These are phyloP conservation scores for Porites rus DNA, from an alignment of 92 coral and sea anemone genomes.

Conservation along the genomic window DNA sequence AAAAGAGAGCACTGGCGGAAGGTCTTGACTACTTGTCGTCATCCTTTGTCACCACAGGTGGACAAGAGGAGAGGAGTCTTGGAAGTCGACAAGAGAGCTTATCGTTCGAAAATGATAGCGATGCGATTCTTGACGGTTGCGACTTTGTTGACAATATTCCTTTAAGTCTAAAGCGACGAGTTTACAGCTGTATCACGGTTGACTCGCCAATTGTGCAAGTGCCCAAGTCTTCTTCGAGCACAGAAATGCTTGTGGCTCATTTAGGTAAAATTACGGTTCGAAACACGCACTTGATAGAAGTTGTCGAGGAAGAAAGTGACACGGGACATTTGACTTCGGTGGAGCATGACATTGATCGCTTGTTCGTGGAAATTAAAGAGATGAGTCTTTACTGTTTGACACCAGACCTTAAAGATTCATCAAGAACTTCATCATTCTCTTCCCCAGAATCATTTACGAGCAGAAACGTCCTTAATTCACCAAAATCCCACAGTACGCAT, in stretches of 20 bases:
- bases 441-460: conserved; percentile 56
- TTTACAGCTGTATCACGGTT: conserved; percentile 79
- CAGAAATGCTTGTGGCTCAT: conserved; percentile 90
- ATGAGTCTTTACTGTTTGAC: conserved; percentile 90
- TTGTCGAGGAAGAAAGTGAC: conserved; percentile 53
- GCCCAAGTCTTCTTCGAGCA: conserved; percentile 84
- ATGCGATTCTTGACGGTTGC: conserved; percentile 62
- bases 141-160: conserved; percentile 69
- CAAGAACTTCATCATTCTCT: conserved; percentile 47
- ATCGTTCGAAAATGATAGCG: conserved; percentile 69
- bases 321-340: conserved; percentile 39
- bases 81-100: conserved; percentile 85
- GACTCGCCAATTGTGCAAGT: conserved; percentile 92
- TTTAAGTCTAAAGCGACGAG: conserved; percentile 68
- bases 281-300: conserved; percentile 89
- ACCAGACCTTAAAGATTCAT: conserved; percentile 39
- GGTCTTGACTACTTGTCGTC: conserved; percentile 93
- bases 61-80: conserved; percentile 55
- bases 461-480: conserved; percentile 24
- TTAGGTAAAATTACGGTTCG: conserved; percentile 84
- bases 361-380: conserved; percentile 87
- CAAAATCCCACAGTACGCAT: conserved; percentile 72
- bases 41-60: conserved; percentile 76
- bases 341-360: conserved; percentile 86
- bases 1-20: conserved; percentile 92